A percentile compares a stretch with the other conserved stretches of the same genome.
Evolutionary conservation across 2,888 invertebrate genomes (phyloP).

Genomic region (Holacanthella duospinosa): DNA sequence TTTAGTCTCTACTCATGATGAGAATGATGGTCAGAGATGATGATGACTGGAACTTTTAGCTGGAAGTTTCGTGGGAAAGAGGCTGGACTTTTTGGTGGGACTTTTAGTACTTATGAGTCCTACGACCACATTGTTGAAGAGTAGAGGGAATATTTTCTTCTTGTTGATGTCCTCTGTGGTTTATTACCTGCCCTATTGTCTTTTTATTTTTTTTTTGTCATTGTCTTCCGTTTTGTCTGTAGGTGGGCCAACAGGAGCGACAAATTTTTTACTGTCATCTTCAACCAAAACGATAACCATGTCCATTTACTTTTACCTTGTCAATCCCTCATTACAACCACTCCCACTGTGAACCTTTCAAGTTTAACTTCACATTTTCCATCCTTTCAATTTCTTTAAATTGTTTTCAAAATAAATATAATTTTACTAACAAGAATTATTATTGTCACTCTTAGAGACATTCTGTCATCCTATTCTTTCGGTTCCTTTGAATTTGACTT

Average conservation of each 20-base stretch:
- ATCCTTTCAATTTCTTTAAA: not conserved
- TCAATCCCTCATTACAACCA: conserved; percentile 9
- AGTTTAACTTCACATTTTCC: not conserved
- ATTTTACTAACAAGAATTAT: not conserved
- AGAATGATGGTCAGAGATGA: not conserved
- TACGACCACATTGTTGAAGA: not conserved
- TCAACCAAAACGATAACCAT: not conserved
- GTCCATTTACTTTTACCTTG: not conserved
- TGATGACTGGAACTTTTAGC: not conserved
- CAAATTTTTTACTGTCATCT: conserved; percentile 7
- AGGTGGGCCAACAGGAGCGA: conserved; percentile 2
- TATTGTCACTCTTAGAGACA: not conserved
- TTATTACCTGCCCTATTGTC: not conserved
- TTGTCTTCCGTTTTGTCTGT: not conserved
- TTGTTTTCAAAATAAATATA: too few species aligned
- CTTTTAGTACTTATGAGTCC: not conserved
- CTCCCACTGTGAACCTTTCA: not conserved
- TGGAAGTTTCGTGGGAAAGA: conserved; percentile 4
- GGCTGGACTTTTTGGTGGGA: conserved; percentile 3
- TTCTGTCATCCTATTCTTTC: not conserved
- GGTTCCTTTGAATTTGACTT: not conserved
- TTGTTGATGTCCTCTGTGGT: not conserved
- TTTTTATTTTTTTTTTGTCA: not conserved
- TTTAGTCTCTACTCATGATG: not conserved
- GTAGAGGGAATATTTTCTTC: too few species aligned